phyloP scores from a whole-genome alignment of 2,113 vertebrate genomes.

The Sialia sialis region DNA sequence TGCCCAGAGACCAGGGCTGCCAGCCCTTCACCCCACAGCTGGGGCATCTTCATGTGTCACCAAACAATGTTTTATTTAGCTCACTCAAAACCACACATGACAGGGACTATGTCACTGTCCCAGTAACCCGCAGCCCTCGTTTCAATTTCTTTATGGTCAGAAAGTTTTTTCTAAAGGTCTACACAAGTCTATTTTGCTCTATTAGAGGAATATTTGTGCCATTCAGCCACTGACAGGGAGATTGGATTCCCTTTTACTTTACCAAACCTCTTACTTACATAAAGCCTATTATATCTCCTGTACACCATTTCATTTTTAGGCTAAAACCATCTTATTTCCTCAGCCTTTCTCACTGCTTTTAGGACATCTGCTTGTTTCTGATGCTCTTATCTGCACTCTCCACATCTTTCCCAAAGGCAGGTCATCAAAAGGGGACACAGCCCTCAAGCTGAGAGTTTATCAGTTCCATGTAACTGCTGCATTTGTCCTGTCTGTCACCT shows the following conservation, averaged over 20 bases:
- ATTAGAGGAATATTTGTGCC: background rate
- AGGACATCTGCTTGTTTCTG: background rate
- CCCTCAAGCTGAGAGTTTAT: slow-evolving; percentile 10
- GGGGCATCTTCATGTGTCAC: background rate
- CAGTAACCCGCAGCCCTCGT: background rate
- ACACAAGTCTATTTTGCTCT: background rate
- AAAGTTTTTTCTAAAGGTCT: background rate
- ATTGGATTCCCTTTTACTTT: background rate
- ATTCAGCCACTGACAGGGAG: background rate
- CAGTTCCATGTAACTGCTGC: background rate
- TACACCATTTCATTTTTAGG: background rate
- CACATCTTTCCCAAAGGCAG: background rate
- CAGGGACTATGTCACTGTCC: background rate
- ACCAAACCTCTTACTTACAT: background rate
- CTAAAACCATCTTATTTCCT: background rate
- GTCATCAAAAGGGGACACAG: background rate
- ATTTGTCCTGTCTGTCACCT: background rate
- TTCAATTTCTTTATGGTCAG: background rate
- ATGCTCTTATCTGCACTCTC: background rate
- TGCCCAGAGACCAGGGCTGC: background rate
- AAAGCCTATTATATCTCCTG: background rate
- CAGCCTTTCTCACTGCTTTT: background rate
- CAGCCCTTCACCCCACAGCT: background rate
- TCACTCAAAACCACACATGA: background rate
- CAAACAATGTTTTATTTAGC: background rate